Percentiles rank a stretch among this genome's conserved stretches.
Evolutionary conservation across 2,888 invertebrate genomes (phyloP).

Genomic region (Thera obeliscata): DNA sequence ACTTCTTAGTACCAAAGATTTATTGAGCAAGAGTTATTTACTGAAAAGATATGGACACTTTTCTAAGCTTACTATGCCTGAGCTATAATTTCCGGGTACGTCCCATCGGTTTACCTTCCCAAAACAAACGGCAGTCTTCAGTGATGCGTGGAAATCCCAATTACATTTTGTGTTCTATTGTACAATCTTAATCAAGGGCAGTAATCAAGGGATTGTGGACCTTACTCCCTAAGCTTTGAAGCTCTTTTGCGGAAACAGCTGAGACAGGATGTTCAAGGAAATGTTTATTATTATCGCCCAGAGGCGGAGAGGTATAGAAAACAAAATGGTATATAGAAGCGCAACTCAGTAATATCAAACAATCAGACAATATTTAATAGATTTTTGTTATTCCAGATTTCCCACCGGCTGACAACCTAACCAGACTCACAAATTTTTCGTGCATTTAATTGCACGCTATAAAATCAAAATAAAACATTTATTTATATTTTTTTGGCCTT

Average conservation of each 20-base stretch:
- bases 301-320: constrained; percentile 11
- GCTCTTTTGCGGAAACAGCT: neutral
- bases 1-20: no score
- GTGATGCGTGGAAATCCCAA: constrained; percentile 60
- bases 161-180: constrained; percentile 50
- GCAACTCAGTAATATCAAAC: neutral
- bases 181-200: constrained; percentile 30
- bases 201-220: constrained; percentile 35
- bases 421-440: no score
- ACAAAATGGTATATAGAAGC: constrained; percentile 4
- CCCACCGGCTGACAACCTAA: no score
- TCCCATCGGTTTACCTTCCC: neutral
- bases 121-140: constrained; percentile 43
- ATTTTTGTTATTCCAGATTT: no score
- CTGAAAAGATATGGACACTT: no score
- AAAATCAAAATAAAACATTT: no score
- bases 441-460: no score
- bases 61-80: no score
- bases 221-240: constrained; percentile 42
- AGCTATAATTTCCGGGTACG: neutral
- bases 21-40: no score
- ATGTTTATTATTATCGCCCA: constrained; percentile 55
- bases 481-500: no score
- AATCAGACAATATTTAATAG: no score
- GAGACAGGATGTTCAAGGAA: constrained; percentile 42